Evolutionary conservation across 2,888 invertebrate genomes (phyloP).

Genomic region (Drosophila aldrichi): DNA sequence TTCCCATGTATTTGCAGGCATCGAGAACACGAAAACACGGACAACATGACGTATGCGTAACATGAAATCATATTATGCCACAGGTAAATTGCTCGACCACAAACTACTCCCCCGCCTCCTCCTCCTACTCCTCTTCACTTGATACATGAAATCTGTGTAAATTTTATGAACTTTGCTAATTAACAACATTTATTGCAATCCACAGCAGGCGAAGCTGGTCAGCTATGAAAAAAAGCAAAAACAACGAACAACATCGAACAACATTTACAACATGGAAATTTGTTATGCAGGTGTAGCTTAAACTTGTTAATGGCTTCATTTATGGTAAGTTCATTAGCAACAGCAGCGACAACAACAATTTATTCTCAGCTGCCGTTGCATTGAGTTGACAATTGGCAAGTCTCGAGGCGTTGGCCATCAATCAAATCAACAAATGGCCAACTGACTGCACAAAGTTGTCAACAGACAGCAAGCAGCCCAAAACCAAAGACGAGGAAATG

Average conservation of each 20-base stretch:
- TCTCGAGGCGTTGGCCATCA: constrained; percentile 63
- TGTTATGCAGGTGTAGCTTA: constrained; percentile 24
- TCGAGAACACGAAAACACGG: background rate
- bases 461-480: constrained; percentile 27
- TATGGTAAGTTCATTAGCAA: constrained; percentile 67
- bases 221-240: constrained; percentile 2
- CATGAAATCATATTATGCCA: constrained; percentile 10
- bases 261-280: constrained; percentile 47
- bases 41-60: constrained; percentile 19
- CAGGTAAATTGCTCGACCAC: constrained; percentile 26
- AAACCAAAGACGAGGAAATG: constrained; percentile 60
- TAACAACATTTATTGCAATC: constrained; percentile 38
- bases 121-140: constrained; percentile 10
- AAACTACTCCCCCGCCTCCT: no score
- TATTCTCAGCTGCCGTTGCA: constrained; percentile 14
- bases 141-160: constrained; percentile 42
- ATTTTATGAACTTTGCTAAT: constrained; percentile 71
- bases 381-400: constrained; percentile 37
- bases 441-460: constrained; percentile 57
- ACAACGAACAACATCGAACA: constrained; percentile 6
- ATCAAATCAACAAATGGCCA: constrained; percentile 75
- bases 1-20: constrained; percentile 20
- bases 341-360: background rate
- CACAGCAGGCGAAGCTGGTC: constrained; percentile 15
- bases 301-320: constrained; percentile 68